Conservation (phyloP, 2,113 vertebrate genomes). For the Macroglossus sobrinus region DNA sequence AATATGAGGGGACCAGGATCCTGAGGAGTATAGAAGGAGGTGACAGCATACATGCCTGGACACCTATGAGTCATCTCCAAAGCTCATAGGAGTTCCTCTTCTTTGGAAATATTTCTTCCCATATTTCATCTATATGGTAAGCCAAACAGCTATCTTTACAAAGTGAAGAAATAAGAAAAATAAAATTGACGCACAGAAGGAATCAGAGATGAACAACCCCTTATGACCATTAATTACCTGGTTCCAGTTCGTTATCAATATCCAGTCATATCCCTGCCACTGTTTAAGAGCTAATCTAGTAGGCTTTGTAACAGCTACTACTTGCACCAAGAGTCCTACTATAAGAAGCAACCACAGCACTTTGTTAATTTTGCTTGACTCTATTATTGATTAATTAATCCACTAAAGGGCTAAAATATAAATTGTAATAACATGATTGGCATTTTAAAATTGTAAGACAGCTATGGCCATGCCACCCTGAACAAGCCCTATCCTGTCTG, state of each 20-base stretch:
- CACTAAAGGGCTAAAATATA: neutral
- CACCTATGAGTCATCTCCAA: neutral
- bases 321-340: neutral
- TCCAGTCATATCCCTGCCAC: neutral
- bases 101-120: neutral
- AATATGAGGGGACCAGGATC: no score
- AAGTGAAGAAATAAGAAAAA: neutral
- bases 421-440: neutral
- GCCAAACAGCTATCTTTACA: neutral
- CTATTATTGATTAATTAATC: neutral
- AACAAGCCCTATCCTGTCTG: no score
- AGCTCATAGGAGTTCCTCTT: neutral
- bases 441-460: neutral
- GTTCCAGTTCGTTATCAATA: neutral
- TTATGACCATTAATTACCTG: neutral
- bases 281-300: neutral
- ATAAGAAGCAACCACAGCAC: neutral
- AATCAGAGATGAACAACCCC: neutral
- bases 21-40: accelerated
- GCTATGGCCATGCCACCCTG: no score
- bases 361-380: neutral
- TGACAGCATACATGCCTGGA: neutral
- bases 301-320: neutral
- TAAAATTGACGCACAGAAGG: neutral
- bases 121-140: neutral